Conservation (phyloP, 1,140 invertebrate species). For the Tetragnatha versicolor region DNA sequence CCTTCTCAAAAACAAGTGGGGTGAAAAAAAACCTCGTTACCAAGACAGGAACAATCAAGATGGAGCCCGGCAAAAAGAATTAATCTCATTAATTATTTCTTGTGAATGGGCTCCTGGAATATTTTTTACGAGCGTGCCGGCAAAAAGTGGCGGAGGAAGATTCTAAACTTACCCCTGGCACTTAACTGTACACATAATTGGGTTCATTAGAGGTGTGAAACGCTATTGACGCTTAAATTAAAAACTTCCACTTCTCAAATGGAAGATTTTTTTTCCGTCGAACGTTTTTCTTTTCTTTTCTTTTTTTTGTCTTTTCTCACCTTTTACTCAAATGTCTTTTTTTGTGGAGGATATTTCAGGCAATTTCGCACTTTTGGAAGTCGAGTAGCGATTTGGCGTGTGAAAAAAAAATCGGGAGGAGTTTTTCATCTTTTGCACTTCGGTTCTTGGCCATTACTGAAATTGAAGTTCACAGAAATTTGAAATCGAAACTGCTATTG, state of each 20-base stretch:
- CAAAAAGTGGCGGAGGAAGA: slow-evolving; percentile 6
- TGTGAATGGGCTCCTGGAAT: slow-evolving; percentile 9
- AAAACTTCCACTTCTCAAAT: slow-evolving; percentile 25
- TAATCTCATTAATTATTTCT: slow-evolving; percentile 15
- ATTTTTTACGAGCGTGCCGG: not conserved
- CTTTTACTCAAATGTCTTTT: not conserved
- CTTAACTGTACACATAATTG: slow-evolving; percentile 15
- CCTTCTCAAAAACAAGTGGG: too few species aligned
- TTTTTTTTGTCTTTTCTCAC: slow-evolving; percentile 7
- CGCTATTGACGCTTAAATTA: slow-evolving; percentile 30
- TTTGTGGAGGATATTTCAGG: not conserved
- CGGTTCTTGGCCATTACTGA: not conserved
- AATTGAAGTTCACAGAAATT: not conserved
- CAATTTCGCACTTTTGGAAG: not conserved
- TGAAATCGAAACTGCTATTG: not conserved
- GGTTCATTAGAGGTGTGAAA: slow-evolving; percentile 22
- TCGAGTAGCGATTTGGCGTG: not conserved
- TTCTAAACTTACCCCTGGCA: not conserved
- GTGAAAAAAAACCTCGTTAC: not conserved
- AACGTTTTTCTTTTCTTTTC: not conserved
- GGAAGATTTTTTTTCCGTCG: not conserved
- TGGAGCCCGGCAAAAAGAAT: not conserved
- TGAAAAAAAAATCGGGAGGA: not conserved
- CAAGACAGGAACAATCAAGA: slow-evolving; percentile 15
- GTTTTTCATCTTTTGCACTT: not conserved